phyloP scores from a whole-genome alignment of 2,797 vertebrate species.

The Siniperca scherzeri region DNA sequence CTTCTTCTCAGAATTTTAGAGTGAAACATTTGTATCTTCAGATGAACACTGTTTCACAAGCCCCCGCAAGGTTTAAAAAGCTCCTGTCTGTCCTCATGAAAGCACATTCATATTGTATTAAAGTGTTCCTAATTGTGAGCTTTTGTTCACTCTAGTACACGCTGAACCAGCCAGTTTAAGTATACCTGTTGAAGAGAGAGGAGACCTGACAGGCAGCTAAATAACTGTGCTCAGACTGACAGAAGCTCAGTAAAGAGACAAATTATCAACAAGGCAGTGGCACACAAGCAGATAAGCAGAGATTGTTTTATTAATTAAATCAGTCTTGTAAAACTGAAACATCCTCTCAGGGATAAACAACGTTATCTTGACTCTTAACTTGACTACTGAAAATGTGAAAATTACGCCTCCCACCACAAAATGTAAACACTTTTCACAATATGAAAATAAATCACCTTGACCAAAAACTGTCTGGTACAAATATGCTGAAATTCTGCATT shows the following conservation, averaged over 20 bases:
- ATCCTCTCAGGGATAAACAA: neutral
- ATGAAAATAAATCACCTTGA: neutral
- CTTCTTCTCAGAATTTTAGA: conserved; percentile 10
- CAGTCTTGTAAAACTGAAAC: neutral
- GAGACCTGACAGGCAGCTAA: conserved; percentile 6
- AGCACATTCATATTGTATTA: neutral
- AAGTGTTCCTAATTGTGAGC: conserved; percentile 20
- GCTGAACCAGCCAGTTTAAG: conserved; percentile 7
- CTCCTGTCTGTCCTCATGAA: conserved; percentile 27
- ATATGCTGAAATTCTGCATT: conserved; percentile 12
- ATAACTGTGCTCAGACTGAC: neutral
- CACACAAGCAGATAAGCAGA: neutral
- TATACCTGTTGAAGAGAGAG: conserved; percentile 5
- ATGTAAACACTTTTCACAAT: neutral
- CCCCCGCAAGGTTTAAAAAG: neutral
- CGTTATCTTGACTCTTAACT: neutral
- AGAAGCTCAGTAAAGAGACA: neutral
- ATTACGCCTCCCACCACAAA: neutral
- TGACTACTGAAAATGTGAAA: neutral
- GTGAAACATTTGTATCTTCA: neutral
- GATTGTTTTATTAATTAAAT: conserved; percentile 14
- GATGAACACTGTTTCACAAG: conserved; percentile 1
- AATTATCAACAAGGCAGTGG: conserved; percentile 12
- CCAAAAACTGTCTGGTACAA: neutral
- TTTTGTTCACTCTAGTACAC: conserved; percentile 3